Evolutionary conservation across 2,888 invertebrate genomes (phyloP), one percentile per base, ranked within the genome.

Genomic region (Dynastes hyllus): DNA sequence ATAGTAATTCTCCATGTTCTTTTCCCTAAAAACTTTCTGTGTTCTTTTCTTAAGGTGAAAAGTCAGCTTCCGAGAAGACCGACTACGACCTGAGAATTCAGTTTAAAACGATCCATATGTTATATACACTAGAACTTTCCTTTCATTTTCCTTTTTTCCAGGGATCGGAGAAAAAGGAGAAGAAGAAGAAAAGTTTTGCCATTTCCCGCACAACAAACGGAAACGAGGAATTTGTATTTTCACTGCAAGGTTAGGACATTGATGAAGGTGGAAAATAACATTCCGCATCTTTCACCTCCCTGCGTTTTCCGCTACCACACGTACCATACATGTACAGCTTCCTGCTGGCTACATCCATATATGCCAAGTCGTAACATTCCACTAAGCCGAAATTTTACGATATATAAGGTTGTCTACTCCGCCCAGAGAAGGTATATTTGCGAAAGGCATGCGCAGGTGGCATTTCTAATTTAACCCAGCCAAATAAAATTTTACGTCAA

Each of bases 261-360:
- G 71, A 71, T 71, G 71, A 71, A 71, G 71, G 71, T 71, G 37
- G 71, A 71, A 55, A 71, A 71, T 71, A 71, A 71, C 71, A 37
- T 71, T 71, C 37, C 37, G 11, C 67, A 45, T 22, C 67, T 45
- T 67, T 45, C 40, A n/a, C 27, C 16, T 37, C 40, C 55, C 16
- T 29, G n/a, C n/a, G 55, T 55, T 58, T 37, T 53, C 50, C 51
- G n/a, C 29, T 11, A 27, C 22, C 29, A 45, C 27, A 69, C 67
- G 51, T n/a, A 9, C 9, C 8, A 16, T 45, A 45, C 27, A 69
- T 4, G 16, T 37, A 66, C 9, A 45, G 16, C n/a, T 11, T n/a
- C 2, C 13, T 16, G 8, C 45, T 3, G n/a, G 37, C 32, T 16
- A 66, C 16, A 45, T 45, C 29, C 61, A 22, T 55, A 55, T 8